Percentiles rank a stretch among this genome's conserved stretches.
Conservation (phyloP, 1,140 invertebrate species). For the Diabrotica virgifera region DNA sequence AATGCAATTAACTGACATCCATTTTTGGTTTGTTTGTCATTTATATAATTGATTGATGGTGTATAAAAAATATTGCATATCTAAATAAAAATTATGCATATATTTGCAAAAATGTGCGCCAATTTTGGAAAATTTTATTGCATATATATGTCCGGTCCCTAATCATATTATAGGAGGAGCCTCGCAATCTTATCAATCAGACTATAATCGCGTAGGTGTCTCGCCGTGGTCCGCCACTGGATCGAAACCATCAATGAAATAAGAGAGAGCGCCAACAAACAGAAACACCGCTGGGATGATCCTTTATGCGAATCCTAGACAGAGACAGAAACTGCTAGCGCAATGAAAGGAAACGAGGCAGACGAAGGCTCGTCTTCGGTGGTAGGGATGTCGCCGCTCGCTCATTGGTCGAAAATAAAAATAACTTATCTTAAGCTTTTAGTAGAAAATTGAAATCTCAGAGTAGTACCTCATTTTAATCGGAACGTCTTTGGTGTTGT, state of each 20-base stretch:
- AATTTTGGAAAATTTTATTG: no score
- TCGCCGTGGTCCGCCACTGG: neutral
- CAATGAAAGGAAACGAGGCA: constrained; percentile 6
- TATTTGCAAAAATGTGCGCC: no score
- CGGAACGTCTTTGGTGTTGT: constrained; percentile 12
- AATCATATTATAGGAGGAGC: no score
- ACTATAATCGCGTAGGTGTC: neutral
- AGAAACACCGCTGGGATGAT: constrained; percentile 14
- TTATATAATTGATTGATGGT: no score
- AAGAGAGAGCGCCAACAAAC: constrained; percentile 9
- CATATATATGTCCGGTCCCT: no score
- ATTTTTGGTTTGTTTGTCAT: no score
- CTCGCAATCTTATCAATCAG: no score
- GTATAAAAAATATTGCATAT: no score
- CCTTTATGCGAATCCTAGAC: constrained; percentile 9
- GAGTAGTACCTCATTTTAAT: constrained; percentile 25
- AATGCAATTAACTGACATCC: no score
- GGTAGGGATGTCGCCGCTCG: constrained; percentile 23
- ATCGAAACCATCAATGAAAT: constrained; percentile 22
- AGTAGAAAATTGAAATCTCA: constrained; percentile 23
- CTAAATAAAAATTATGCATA: no score
- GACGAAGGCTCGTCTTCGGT: constrained; percentile 6
- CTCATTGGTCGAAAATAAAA: constrained; percentile 30
- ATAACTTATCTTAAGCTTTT: constrained; percentile 33
- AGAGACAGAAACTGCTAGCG: constrained; percentile 22